Conservation (phyloP, 2,113 vertebrate genomes). For the Murina feae region DNA sequence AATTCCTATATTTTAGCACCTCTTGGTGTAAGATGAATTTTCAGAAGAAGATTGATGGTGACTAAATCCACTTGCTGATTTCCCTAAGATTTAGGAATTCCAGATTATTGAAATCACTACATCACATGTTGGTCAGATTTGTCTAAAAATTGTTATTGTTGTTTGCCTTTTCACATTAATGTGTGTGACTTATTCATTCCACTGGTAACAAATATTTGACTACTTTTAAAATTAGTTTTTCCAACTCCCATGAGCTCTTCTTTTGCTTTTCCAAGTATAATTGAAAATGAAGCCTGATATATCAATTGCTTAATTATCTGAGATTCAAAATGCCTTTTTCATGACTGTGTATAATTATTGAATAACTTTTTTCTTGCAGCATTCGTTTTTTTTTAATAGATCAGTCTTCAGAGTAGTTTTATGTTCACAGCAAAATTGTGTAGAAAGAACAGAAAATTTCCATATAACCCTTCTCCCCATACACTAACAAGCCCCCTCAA, state of each 20-base stretch:
- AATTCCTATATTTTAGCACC: not conserved
- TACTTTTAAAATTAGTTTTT: not conserved
- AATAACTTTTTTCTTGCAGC: not conserved
- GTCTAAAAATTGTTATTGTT: not conserved
- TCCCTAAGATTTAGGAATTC: not conserved
- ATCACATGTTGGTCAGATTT: not conserved
- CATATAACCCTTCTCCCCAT: not conserved
- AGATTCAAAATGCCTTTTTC: not conserved
- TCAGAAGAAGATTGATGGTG: slow-evolving; percentile 34
- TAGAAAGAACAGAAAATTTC: not conserved
- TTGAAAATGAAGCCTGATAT: not conserved
- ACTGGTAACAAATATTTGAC: not conserved
- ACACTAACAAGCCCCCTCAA: fast-evolving
- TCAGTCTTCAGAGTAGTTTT: not conserved
- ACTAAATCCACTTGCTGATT: not conserved
- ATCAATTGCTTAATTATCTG: not conserved
- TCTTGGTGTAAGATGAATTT: not conserved
- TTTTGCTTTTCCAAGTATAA: slow-evolving; percentile 8
- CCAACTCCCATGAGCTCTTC: not conserved
- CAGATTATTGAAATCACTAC: not conserved
- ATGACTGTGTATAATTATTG: not conserved
- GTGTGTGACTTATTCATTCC: not conserved
- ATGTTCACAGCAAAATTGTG: not conserved
- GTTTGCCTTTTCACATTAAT: slow-evolving; percentile 31
- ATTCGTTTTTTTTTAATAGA: not conserved